These are phyloP conservation scores for Phallusia fumigata DNA, from an alignment of 23 tunicate species.

Conservation along the genomic window DNA sequence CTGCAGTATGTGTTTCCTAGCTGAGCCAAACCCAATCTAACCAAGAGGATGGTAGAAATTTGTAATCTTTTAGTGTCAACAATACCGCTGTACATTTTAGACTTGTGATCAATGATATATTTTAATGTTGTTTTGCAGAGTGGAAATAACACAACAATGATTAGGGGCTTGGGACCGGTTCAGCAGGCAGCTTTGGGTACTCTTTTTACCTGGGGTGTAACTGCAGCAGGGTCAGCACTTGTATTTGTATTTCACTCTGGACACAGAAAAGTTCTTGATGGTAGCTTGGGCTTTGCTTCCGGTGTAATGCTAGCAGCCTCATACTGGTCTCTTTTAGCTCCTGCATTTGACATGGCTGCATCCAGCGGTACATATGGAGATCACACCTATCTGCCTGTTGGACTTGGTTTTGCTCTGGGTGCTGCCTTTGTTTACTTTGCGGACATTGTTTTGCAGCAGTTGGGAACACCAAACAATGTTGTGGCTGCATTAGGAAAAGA, in stretches of 20 bases:
- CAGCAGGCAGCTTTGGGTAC: slow-evolving; percentile 88
- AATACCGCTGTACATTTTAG: too few species aligned
- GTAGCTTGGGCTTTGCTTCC: slow-evolving; percentile 94
- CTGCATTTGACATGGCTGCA: slow-evolving; percentile 82
- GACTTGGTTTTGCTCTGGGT: slow-evolving; percentile 82
- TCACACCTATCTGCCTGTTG: slow-evolving; percentile 72
- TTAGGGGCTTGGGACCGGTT: slow-evolving; percentile 54
- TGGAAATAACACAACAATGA: slow-evolving; percentile 22
- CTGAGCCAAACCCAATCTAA: too few species aligned
- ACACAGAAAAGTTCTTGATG: slow-evolving; percentile 81
- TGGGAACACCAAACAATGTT: slow-evolving; percentile 42
- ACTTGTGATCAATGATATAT: too few species aligned
- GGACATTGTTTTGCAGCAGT: slow-evolving; percentile 61
- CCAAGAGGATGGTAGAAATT: too few species aligned
- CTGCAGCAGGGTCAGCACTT: slow-evolving; percentile 76
- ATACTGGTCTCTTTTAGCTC: slow-evolving; percentile 94
- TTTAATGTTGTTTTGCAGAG: neutral
- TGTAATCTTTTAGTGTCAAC: too few species aligned
- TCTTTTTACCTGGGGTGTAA: slow-evolving; percentile 87
- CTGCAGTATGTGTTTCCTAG: too few species aligned
- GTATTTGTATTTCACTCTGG: slow-evolving; percentile 79
- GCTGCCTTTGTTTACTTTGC: slow-evolving; percentile 87
- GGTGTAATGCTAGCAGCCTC: slow-evolving; percentile 99
- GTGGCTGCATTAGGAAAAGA: slow-evolving; percentile 28
- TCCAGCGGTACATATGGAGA: slow-evolving; percentile 68